Percentiles rank a stretch among this genome's conserved stretches.
These are phyloP conservation scores for Danio aesculapii DNA, from an alignment of 2,797 vertebrate species.

Conservation along the genomic window DNA sequence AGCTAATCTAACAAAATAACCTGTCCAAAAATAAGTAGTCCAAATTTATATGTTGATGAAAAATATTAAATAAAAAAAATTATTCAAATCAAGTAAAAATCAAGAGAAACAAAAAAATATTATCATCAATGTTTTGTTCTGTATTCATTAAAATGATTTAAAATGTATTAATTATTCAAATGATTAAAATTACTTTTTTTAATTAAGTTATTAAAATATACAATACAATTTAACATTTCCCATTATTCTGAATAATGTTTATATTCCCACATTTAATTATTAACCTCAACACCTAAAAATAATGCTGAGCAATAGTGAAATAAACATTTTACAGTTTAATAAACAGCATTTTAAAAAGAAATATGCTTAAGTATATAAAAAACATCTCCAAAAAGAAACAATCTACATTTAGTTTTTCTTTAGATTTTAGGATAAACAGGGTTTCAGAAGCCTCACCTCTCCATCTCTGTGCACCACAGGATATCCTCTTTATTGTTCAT, in stretches of 20 bases:
- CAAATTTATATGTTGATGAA: too few species aligned
- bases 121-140: neutral
- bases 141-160: neutral
- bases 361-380: neutral
- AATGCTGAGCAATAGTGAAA: neutral
- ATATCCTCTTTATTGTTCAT: slow-evolving; percentile 94
- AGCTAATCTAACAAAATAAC: too few species aligned
- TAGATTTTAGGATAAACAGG: neutral
- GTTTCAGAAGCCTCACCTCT: slow-evolving; percentile 84
- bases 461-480: slow-evolving; percentile 93
- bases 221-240: too few species aligned
- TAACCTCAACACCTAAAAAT: neutral
- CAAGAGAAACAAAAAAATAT: too few species aligned
- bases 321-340: neutral
- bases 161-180: neutral
- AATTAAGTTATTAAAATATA: too few species aligned
- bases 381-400: too few species aligned
- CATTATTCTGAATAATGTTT: too few species aligned
- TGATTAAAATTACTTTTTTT: too few species aligned
- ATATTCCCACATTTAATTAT: too few species aligned
- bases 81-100: too few species aligned
- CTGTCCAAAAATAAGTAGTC: too few species aligned
- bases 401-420: neutral
- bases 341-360: neutral
- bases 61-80: too few species aligned